These are phyloP conservation scores for Callyntrura sp. DNA, from an alignment of 2,888 invertebrate genomes.

Conservation along the genomic window DNA sequence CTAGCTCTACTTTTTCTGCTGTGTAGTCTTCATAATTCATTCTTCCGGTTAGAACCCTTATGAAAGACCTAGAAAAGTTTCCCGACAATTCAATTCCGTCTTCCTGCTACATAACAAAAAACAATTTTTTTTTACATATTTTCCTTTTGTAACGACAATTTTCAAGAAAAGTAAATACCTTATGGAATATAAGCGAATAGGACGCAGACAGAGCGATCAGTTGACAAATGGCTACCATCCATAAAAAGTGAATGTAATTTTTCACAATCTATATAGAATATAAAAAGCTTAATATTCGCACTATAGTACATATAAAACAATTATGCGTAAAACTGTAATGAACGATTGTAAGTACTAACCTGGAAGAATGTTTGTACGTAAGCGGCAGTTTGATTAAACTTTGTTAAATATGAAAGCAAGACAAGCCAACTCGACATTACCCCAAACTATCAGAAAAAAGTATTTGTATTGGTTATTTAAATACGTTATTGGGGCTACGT, in stretches of 20 bases:
- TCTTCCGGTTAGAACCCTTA: constrained; percentile 61
- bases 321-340: not conserved
- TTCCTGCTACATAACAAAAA: constrained; percentile 30
- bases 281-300: no score
- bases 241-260: constrained; percentile 74
- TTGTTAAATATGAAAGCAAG: constrained; percentile 66
- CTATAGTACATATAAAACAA: no score
- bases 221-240: constrained; percentile 74
- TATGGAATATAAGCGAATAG: constrained; percentile 66
- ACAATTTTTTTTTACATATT: not conserved
- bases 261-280: constrained; percentile 63
- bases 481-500: no score
- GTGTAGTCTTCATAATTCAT: constrained; percentile 72
- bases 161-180: no score
- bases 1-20: constrained; percentile 40
- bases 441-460: constrained; percentile 49
- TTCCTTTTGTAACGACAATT: not conserved
- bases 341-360: constrained; percentile 26
- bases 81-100: constrained; percentile 40
- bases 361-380: constrained; percentile 74
- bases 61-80: constrained; percentile 56
- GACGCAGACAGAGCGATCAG: constrained; percentile 65
- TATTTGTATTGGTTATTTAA: not conserved
- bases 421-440: constrained; percentile 74
- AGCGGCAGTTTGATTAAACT: constrained; percentile 74